Evolutionary conservation across 2,113 vertebrate genomes (phyloP).

Genomic region (Larimichthys polyactis): DNA sequence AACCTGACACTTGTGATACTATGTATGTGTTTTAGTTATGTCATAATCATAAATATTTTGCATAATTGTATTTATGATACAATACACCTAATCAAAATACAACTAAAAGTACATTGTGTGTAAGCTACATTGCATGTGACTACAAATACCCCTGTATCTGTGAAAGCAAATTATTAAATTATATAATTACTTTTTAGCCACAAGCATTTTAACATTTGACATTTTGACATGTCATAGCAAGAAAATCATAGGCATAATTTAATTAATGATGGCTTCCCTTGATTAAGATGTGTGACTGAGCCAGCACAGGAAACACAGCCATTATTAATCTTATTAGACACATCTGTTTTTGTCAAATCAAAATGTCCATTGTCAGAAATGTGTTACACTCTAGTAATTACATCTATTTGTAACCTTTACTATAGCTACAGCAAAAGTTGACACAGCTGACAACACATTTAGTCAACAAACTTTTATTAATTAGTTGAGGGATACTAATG

Average conservation of each 20-base stretch:
- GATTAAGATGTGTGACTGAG: not conserved
- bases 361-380: not conserved
- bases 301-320: not conserved
- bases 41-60: not conserved
- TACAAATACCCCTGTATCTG: not conserved
- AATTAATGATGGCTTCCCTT: not conserved
- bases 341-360: not conserved
- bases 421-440: not conserved
- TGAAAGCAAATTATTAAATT: not conserved
- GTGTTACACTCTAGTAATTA: not conserved
- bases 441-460: conserved; percentile 57
- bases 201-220: not conserved
- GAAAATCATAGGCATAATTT: not conserved
- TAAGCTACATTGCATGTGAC: not conserved
- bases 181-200: not conserved
- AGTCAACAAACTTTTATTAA: conserved; percentile 88
- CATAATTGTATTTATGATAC: not conserved
- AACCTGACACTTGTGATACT: too few species aligned
- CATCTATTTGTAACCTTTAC: not conserved
- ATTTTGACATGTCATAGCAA: not conserved
- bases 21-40: too few species aligned
- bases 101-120: not conserved
- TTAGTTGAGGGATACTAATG: conserved; percentile 85
- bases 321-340: not conserved
- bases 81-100: not conserved